Base-by-base conservation (phyloP, 1,140 invertebrate species). In the Phymastichus coffea region DNA sequence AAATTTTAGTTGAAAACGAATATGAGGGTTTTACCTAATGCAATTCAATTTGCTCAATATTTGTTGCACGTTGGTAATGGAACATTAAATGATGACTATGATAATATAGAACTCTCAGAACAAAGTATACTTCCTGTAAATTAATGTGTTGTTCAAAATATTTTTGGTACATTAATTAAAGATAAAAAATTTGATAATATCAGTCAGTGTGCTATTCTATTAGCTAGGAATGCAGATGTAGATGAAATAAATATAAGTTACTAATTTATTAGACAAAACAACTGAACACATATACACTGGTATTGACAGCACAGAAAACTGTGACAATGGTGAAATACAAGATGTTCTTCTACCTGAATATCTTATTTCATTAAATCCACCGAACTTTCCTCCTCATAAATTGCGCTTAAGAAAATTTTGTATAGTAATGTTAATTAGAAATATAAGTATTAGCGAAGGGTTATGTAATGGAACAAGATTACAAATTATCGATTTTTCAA, bases 401-500 rank as follows among this genome's bases (percentile, higher is more conserved):
- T n/a, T n/a, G 7, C 30, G 30, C 30, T 14, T 33, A 8, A 33
- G 30, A 17, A 38, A 48, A 48, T 61, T 1, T 37, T 47, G 25
- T 19, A 48, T 54, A 17, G 43, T 58, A 12, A 58, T 63, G n/a
- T 52, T 63, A 30, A 9, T 74, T 4, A 67, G 74, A 66, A 79
- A 81, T 67, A 66, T 74, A 53, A 70, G 78, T 65, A 68, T 68
- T 66, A 66, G 72, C 53, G 63, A 58, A 25, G 55, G 66, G 49
- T 68, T 81, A 49, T 80, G 75, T 59, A 81, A 81, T 66, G 76
- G 71, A 4, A 81, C 78, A 52, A 17, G 77, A 64, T 63, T 80
- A 38, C 54, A 58, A 23, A 66, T 80, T 58, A 73, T 72, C 68
- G 71, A 72, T 52, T 54, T 76, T 38, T 69, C 69, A 63, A 65